A percentile compares a stretch with the other conserved stretches of the same genome.
phyloP scores from a whole-genome alignment of 2,797 vertebrate genomes.

The Dipus sagitta region DNA sequence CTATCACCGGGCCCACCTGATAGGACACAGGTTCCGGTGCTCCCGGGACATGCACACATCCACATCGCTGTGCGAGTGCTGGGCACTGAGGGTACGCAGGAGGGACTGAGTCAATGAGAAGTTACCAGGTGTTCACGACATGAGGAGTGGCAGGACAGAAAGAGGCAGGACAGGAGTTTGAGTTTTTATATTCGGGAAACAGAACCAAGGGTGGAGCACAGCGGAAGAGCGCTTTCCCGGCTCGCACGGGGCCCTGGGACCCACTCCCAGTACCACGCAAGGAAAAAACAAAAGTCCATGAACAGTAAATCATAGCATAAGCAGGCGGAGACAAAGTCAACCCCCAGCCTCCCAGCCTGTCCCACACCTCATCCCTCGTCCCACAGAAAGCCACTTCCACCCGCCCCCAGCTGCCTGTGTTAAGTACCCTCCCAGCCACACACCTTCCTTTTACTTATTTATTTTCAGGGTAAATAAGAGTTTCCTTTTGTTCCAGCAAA shows the following conservation, averaged over 20 bases:
- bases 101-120: fast-evolving
- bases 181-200: neutral
- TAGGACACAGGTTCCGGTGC: fast-evolving
- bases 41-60: neutral
- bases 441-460: conserved; percentile 46
- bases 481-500: conserved; percentile 86
- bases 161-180: fast-evolving
- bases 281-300: neutral
- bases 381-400: neutral
- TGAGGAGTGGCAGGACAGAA: neutral
- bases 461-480: conserved; percentile 38
- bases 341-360: neutral
- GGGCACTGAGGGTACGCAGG: fast-evolving
- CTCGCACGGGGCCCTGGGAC: neutral
- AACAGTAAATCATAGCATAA: neutral
- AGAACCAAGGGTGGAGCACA: neutral
- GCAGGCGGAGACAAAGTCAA: too few species aligned
- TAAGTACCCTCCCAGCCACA: neutral
- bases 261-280: neutral
- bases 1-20: neutral
- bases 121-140: neutral
- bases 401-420: fast-evolving
- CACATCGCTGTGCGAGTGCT: fast-evolving
- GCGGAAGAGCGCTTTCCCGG: neutral
- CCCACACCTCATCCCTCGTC: neutral